Evolutionary conservation across 1,140 invertebrate species (phyloP).

Genomic region (Cecropterus lyciades): DNA sequence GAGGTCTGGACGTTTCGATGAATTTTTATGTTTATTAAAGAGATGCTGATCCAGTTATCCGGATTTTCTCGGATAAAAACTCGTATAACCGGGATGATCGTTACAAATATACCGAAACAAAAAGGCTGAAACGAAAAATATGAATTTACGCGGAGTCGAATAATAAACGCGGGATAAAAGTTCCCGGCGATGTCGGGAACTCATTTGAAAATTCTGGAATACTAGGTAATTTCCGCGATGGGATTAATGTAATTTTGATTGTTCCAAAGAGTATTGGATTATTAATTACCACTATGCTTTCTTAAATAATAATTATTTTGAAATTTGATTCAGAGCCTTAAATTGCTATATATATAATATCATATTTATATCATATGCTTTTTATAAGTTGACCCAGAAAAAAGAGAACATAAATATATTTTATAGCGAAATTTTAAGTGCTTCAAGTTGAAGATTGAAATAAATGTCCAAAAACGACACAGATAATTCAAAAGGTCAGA

Average conservation of each 20-base stretch:
- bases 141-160: conserved; percentile 32
- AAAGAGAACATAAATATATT: no score
- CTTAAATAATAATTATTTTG: no score
- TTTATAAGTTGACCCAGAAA: no score
- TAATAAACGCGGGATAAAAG: conserved; percentile 28
- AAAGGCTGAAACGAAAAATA: conserved; percentile 49
- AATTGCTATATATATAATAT: no score
- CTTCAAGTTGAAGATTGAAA: no score
- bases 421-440: no score
- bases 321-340: no score
- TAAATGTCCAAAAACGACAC: no score
- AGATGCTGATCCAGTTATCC: conserved; percentile 50
- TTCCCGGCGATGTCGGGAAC: conserved; percentile 14
- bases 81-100: conserved; percentile 50
- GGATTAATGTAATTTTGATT: conserved; percentile 27
- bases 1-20: conserved; percentile 43
- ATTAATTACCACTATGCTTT: conserved; percentile 1
- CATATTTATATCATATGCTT: no score
- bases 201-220: conserved; percentile 15
- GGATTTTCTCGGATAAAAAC: conserved; percentile 51
- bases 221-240: conserved; percentile 23
- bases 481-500: no score
- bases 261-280: conserved; percentile 10
- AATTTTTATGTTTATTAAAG: conserved; percentile 60
- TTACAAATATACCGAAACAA: conserved; percentile 52